phyloP scores from a whole-genome alignment of 2,113 vertebrate genomes.

The Ranitomeya imitator region DNA sequence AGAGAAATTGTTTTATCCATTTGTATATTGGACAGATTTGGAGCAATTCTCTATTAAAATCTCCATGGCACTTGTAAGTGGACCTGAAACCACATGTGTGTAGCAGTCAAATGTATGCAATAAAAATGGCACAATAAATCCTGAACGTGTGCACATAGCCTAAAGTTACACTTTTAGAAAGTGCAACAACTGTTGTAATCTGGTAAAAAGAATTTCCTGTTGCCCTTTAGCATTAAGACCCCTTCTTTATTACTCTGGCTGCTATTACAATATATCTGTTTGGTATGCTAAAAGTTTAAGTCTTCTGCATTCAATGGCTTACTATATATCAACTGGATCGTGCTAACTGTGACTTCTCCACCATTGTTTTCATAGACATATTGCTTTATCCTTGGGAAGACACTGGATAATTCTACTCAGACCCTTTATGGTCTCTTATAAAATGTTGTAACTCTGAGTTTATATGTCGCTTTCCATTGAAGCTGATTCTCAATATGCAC shows the following conservation, averaged over 20 bases:
- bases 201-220: background rate
- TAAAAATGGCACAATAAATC: background rate
- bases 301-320: constrained; percentile 4
- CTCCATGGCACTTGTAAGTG: background rate
- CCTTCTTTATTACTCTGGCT: background rate
- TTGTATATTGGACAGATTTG: background rate
- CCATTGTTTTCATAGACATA: background rate
- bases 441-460: constrained; percentile 17
- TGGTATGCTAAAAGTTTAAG: background rate
- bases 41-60: background rate
- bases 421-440: background rate
- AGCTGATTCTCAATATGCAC: constrained; percentile 4
- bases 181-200: background rate
- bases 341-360: background rate
- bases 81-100: background rate
- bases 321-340: background rate
- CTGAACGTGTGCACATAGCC: too few relatives aligned
- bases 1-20: background rate
- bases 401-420: background rate
- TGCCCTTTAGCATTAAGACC: background rate
- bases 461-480: constrained; percentile 30
- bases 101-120: background rate
- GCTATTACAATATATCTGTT: background rate
- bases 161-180: background rate
- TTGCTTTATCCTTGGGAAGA: background rate